Base-by-base conservation (phyloP, 2,113 vertebrate genomes). In the Miniopterus natalensis region DNA sequence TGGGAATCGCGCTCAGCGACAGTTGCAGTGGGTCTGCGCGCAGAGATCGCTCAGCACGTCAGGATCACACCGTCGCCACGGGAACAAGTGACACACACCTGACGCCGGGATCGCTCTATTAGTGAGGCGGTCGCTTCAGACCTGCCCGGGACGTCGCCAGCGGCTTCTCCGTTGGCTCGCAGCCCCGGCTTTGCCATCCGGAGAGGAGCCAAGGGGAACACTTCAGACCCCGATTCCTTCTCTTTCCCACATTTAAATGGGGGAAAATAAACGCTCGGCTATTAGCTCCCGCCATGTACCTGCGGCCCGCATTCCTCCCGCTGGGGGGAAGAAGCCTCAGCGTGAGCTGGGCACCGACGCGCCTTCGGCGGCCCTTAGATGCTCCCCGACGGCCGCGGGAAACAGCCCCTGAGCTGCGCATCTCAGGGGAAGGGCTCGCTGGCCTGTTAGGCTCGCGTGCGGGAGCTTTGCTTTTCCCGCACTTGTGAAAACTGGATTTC, bases 1-100 rank as follows among this genome's bases (percentile, higher is more conserved):
- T 96, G 51, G 91, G 97, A 98, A 94, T 96, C 36, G 84, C 11
- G 45, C 47, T 97, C 63, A 1, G 97, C 95, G 95, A 96, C 93
- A 94, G 98, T 94, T 75, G 96, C 95, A 57, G 85, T 53, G 96
- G 96, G 94, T 89, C 97, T 97, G 97, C 36, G 92, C 1, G 83
- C 93, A 84, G 97, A 6, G 29, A 97, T 97, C 98, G 98, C 97
- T 97, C 95, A 97, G 97, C 92, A 65, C 93, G 96, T 98, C 98
- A 97, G 96, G 97, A 97, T 97, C 91, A 96, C 20, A 96, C 95
- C 94, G 88, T 95, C 92, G 96, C 36, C 94, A 92, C 94, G 36
- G 49, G 8, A 51, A 11, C 49, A 51, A 11, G 49, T 51, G 49
- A 51, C 49, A 51, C 36, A 36, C 36, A 36, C 36, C 36, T 36